phyloP scores from a whole-genome alignment of 2,888 invertebrate species.

The Hipparchia semele region DNA sequence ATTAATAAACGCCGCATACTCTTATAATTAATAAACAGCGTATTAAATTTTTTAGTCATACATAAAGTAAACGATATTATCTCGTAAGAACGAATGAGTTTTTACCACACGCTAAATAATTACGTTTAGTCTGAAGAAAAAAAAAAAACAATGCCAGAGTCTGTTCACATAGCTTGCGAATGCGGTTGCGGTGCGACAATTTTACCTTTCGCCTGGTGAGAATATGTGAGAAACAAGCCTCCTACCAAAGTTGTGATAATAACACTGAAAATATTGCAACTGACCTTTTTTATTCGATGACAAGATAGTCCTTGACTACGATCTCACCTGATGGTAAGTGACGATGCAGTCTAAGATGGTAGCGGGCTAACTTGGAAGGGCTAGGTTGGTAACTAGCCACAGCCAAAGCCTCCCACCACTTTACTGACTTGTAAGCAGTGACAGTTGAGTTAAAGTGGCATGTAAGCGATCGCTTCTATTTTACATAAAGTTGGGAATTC shows the following conservation, averaged over 20 bases:
- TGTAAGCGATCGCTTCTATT: no score
- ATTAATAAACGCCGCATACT: slow-evolving; percentile 6
- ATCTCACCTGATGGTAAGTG: no score
- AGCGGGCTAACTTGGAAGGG: no score
- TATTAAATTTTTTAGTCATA: not conserved
- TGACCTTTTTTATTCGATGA: no score
- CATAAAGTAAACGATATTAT: slow-evolving; percentile 14
- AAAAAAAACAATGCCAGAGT: not conserved
- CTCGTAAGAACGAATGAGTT: slow-evolving; percentile 1
- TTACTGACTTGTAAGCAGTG: no score
- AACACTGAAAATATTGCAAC: not conserved
- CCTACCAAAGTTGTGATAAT: not conserved
- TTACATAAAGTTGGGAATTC: no score
- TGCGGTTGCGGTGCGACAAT: not conserved
- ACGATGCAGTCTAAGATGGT: no score
- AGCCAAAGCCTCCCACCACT: no score
- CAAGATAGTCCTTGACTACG: no score
- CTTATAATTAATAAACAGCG: slow-evolving; percentile 11
- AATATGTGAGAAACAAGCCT: not conserved
- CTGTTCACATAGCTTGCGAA: not conserved
- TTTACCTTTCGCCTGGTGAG: no score
- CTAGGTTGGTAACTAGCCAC: no score
- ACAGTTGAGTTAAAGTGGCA: no score
- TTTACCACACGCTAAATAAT: not conserved
- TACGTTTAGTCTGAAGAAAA: not conserved